Base-by-base conservation (phyloP, 2,797 vertebrate species). In the Sebastes hubbsi region DNA sequence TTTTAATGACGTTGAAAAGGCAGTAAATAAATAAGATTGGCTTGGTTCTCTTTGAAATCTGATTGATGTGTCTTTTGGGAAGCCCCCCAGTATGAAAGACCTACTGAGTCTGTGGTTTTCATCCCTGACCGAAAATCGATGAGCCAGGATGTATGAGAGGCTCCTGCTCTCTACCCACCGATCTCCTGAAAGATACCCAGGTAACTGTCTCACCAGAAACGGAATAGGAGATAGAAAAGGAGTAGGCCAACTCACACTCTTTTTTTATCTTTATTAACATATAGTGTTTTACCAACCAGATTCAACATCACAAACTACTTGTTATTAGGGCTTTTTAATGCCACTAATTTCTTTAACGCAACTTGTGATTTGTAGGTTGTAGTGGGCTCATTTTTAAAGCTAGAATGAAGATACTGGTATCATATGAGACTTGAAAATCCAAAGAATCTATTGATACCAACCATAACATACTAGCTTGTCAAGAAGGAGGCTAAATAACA, bases 41-140 rank as follows among this genome's bases (percentile, higher is more conserved):
- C 82, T 89, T 76, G 85, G 85, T 85, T 87, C 90, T 87, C 89
- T 94, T 94, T 91, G 92, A 95, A 93, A 95, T 91, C 89, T 91
- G 92, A 96, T 93, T 93, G 94, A 96, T 95, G 95, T 92, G 92
- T 93, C 94, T 95, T 93, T 94, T 91, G 94, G 94, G 95, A 95
- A 87, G 85, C 76, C 87, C 89, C 88, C 90, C 83, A 88, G 86
- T 91, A 92, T 88, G 92, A 94, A 92, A 92, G 91, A 92, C 91
- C 92, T 76, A 94, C 91, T 90, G 92, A 94, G 92, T 90, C 91
- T 91, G 90, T 92, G 92, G 94, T 91, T 95, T 95, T 94, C 94
- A 95, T 94, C 90, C 83, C 87, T 79, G 93, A 93, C 90, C 84
- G 71, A 93, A 95, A 95, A 95, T 94, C 92, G 59, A 96, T 95